Evolutionary conservation across 2,113 vertebrate genomes (phyloP), one percentile per base, ranked within the genome.

Genomic region (Aix galericulata): DNA sequence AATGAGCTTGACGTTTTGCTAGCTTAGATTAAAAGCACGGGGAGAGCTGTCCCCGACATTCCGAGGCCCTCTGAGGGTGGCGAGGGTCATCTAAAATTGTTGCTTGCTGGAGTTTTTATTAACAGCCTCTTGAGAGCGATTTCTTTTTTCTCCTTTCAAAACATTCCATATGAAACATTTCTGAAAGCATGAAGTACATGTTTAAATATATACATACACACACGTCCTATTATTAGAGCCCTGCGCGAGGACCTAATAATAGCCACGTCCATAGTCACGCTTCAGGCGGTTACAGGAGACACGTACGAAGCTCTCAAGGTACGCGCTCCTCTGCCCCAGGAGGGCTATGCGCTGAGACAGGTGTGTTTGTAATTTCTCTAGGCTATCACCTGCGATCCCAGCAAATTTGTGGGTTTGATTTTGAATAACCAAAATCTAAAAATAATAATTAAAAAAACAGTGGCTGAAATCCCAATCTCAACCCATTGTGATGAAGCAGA

Each of bases 191-290:
- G 18, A 92, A 91, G 78, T 11, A 13, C 46, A 46, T 22, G 8
- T 77, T 87, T 77, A 72, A 88, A 56, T 52, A 80, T 36, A 86
- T 52, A 48, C 5, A 81, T 11, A 75, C 10, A 72, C 21, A 71
- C 34, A 32, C 5, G 17, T 60, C 68, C 94, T 91, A 92, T 92
- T 93, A 82, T 89, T 82, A 85, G 85, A 83, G 32, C 31, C 34
- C 48, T 84, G 42, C 75, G 69, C 73, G 72, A 84, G 20, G 58
- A 52, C 12, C 86, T 91, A 92, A 79, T 72, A 93, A 95, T 89
- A 95, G 91, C 67, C 63, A 18, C 10, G 12, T 8, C 81, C 58
- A 32, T 46, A 85, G 72, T 76, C 80, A 88, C 0, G 0, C 48
- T 44, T 36, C 75, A 86, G 58, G 82, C 64, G 80, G 67, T 36